Evolutionary conservation across 2,888 invertebrate genomes (phyloP).

Genomic region (Zelleria hepariella): DNA sequence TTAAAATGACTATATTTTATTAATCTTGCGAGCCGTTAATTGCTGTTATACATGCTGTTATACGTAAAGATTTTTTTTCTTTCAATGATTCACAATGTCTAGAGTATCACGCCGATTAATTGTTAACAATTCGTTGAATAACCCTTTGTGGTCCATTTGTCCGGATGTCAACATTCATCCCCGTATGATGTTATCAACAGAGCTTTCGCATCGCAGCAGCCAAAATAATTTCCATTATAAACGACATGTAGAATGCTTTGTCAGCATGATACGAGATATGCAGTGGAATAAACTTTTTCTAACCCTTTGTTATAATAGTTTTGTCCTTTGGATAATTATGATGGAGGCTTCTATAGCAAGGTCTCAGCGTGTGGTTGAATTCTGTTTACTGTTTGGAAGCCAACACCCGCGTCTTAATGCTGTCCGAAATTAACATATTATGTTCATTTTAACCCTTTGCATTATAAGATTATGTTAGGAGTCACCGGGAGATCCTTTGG

Average conservation of each 20-base stretch:
- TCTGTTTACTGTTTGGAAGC: slow-evolving; percentile 57
- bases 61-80: too few relatives aligned
- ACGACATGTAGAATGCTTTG: slow-evolving; percentile 62
- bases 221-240: slow-evolving; percentile 59
- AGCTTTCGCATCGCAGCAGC: slow-evolving; percentile 29
- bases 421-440: slow-evolving; percentile 49
- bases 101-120: slow-evolving; percentile 47
- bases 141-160: slow-evolving; percentile 42
- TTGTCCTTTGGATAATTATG: slow-evolving; percentile 53
- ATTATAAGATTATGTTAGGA: slow-evolving; percentile 28
- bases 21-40: too few relatives aligned
- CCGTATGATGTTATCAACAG: slow-evolving; percentile 49
- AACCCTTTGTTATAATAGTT: slow-evolving; percentile 38
- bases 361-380: slow-evolving; percentile 52
- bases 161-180: slow-evolving; percentile 50
- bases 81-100: background rate
- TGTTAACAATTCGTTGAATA: slow-evolving; percentile 36
- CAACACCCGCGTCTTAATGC: slow-evolving; percentile 41
- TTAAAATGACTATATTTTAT: too few relatives aligned
- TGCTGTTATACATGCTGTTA: too few relatives aligned
- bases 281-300: slow-evolving; percentile 42
- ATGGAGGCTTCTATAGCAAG: slow-evolving; percentile 50
- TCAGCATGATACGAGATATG: slow-evolving; percentile 61
- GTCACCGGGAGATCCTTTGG: slow-evolving; percentile 16
- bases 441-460: slow-evolving; percentile 50